Base-by-base conservation (phyloP, 2,113 vertebrate species). In the Suncus etruscus region DNA sequence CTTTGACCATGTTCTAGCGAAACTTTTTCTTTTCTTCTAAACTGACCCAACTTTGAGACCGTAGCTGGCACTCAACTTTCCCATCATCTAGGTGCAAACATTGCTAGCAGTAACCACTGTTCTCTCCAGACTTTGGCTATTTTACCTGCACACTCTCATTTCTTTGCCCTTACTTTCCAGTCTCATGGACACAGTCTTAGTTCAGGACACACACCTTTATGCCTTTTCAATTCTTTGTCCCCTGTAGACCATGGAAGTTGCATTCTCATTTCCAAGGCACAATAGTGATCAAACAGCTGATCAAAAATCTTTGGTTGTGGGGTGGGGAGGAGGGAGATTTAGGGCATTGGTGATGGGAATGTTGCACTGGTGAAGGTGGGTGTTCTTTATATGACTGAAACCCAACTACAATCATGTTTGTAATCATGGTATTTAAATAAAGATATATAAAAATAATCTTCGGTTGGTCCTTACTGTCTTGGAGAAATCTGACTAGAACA, bases 151-250 rank as follows among this genome's bases (percentile, higher is more conserved):
- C 22, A 6, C 2, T 31, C 45, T 51, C 58, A 10, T 1, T 51
- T 8, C 3, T 6, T 11, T 7, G 1, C 6, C 12, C 39, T 39
- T 48, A 32, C 50, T 20, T 50, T 32, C 11, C 7, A 16, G 68
- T 27, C 61, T 25, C 65, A 20, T 0, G 8, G 18, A 32, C 8
- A 65, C 72, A 39, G 6, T 16, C 24, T 58, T 54, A 25, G 29
- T 7, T 45, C 74, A 78, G 90, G 25, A 20, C 11, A 15, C 11
- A 15, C 39, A 39, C 39, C 39, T 39, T 39, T 3, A 39, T 5
- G 5, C 39, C 39, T 39, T 39, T 1, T 3, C 8, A 2, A 22
- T 25, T 39, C 39, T 39, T 39, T 4, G 8, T 0, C 9, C 4
- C 15, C 80, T 32, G 5, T 39, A 39, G 5, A 39, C 39, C 39